phyloP scores from a whole-genome alignment of 2,888 invertebrate genomes.

The Belgica antarctica region DNA sequence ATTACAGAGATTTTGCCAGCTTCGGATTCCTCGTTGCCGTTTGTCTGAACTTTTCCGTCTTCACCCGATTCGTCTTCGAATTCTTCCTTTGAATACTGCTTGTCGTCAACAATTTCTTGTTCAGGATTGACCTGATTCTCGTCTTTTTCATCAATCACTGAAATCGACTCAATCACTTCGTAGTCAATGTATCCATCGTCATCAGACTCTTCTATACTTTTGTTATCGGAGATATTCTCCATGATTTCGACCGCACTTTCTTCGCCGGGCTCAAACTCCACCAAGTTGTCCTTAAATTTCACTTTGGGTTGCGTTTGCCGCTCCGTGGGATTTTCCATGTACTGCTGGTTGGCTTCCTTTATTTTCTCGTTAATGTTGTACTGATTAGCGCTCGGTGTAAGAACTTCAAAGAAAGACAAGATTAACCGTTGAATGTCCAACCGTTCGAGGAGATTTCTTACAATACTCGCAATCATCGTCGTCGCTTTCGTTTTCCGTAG shows the following conservation, averaged over 20 bases:
- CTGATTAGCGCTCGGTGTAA: slow-evolving; percentile 36
- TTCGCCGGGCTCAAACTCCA: slow-evolving; percentile 41
- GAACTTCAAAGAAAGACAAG: slow-evolving; percentile 3
- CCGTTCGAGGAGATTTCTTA: slow-evolving; percentile 10
- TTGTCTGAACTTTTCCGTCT: background rate
- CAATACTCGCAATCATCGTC: slow-evolving; percentile 39
- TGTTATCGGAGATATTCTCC: slow-evolving; percentile 8
- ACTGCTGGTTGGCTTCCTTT: slow-evolving; percentile 40
- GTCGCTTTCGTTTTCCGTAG: slow-evolving; percentile 36
- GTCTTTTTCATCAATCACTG: background rate
- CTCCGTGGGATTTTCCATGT: slow-evolving; percentile 7
- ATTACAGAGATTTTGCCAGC: too few relatives aligned
- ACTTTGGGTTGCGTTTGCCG: slow-evolving; percentile 36
- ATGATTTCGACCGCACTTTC: slow-evolving; percentile 18
- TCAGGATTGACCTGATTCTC: background rate
- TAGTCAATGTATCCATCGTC: slow-evolving; percentile 37
- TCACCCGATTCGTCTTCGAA: background rate
- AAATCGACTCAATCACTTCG: background rate
- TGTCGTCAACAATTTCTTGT: slow-evolving; percentile 13
- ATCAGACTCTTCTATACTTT: slow-evolving; percentile 15
- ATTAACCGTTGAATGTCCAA: too few relatives aligned
- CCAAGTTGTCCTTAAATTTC: slow-evolving; percentile 29
- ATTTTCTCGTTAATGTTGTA: slow-evolving; percentile 39
- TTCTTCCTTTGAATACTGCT: background rate
- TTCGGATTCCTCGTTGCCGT: background rate